Conservation (phyloP, 2,888 invertebrate genomes). For the Caenorhabditis japonica region DNA sequence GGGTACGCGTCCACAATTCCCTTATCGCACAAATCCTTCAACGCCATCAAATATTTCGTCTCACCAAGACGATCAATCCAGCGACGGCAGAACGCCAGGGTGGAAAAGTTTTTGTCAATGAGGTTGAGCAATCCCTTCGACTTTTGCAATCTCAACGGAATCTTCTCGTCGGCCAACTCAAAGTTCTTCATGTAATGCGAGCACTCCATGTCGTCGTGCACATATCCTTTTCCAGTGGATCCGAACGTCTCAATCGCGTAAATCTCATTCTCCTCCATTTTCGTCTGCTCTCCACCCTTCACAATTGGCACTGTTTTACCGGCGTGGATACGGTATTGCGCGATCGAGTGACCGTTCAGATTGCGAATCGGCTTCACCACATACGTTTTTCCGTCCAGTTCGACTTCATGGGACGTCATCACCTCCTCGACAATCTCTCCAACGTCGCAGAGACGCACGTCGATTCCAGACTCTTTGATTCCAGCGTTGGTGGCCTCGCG, state of each 20-base stretch:
- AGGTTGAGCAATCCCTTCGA: conserved; percentile 91
- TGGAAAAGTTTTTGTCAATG: conserved; percentile 96
- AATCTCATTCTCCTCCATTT: conserved; percentile 88
- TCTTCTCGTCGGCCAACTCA: conserved; percentile 85
- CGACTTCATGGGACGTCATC: conserved; percentile 99
- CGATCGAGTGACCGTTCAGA: conserved; percentile 98
- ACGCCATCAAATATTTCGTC: conserved; percentile 95
- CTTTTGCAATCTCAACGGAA: conserved; percentile 90
- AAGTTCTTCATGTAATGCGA: conserved; percentile 99
- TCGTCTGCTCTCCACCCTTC: conserved; percentile 95
- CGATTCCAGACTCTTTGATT: conserved; percentile 93
- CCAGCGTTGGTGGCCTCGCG: conserved; percentile 98
- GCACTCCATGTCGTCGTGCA: conserved; percentile 99
- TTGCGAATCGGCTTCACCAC: conserved; percentile 95
- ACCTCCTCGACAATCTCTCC: conserved; percentile 95
- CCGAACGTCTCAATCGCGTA: conserved; percentile 99
- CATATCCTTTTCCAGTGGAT: conserved; percentile 89
- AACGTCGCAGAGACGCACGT: conserved; percentile 95
- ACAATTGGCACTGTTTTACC: conserved; percentile 99
- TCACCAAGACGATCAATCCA: conserved; percentile 98
- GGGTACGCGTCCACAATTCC: conserved; percentile 98
- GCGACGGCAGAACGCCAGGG: conserved; percentile 96
- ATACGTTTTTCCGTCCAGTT: conserved; percentile 94
- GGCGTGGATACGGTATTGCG: conserved; percentile 89
- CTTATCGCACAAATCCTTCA: conserved; percentile 97